A percentile compares a stretch with the other conserved stretches of the same genome.
These are phyloP conservation scores for Diaphora mendica DNA, from an alignment of 2,888 invertebrate genomes.

Conservation along the genomic window DNA sequence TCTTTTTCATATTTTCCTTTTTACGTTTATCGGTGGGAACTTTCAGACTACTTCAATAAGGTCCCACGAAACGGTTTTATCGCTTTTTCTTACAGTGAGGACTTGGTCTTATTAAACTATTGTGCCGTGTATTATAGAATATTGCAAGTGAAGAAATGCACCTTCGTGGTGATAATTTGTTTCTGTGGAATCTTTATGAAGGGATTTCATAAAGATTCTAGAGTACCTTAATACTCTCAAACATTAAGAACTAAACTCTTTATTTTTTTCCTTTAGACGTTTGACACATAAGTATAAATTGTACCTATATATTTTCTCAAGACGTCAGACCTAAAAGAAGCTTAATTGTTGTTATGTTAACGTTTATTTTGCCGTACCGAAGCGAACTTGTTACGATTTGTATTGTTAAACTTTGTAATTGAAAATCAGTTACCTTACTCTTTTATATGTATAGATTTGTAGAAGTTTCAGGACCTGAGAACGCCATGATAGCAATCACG, in stretches of 20 bases:
- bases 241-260: not conserved
- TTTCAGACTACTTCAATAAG: not conserved
- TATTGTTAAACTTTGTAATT: not conserved
- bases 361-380: not conserved
- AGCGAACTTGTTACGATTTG: not conserved
- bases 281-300: not conserved
- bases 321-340: not conserved
- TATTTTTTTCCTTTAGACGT: not conserved
- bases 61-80: not conserved
- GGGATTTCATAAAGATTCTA: not conserved
- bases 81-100: not conserved
- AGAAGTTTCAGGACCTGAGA: not conserved
- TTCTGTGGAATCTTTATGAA: not conserved
- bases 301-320: not conserved
- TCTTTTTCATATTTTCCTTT: conserved; percentile 1
- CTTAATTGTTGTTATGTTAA: not conserved
- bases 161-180: not conserved
- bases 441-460: no score
- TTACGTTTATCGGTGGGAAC: not conserved
- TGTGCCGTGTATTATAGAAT: not conserved
- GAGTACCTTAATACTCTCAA: not conserved
- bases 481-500: not conserved
- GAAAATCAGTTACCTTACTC: no score
- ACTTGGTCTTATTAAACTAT: not conserved
- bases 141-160: not conserved